Evolutionary conservation across 2,888 invertebrate genomes (phyloP).

Genomic region (Teinopalpus imperialis): DNA sequence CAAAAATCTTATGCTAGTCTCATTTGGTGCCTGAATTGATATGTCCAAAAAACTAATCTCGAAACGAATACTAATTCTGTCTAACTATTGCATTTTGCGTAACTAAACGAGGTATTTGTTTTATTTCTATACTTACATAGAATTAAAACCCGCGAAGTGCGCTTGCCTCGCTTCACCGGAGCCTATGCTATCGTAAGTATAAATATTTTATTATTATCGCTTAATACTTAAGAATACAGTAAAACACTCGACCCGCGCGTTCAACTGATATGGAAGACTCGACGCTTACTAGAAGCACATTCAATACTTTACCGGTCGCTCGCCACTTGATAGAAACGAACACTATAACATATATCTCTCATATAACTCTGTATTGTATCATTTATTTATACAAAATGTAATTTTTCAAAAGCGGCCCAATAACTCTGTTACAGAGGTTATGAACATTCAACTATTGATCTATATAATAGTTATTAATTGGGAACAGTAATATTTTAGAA

Average conservation of each 20-base stretch:
- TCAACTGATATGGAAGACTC: constrained; percentile 81
- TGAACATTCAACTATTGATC: constrained; percentile 51
- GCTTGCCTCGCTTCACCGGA: constrained; percentile 55
- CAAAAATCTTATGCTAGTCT: constrained; percentile 74
- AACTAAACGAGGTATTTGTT: constrained; percentile 79
- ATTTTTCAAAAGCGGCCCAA: constrained; percentile 72
- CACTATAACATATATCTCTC: constrained; percentile 65
- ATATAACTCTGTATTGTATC: constrained; percentile 71
- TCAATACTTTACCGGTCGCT: constrained; percentile 73
- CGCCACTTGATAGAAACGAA: constrained; percentile 57
- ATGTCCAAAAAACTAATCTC: constrained; percentile 77
- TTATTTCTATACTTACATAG: constrained; percentile 69
- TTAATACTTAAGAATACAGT: constrained; percentile 78
- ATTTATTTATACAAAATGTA: constrained; percentile 78
- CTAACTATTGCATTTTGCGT: constrained; percentile 69
- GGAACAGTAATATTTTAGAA: constrained; percentile 51
- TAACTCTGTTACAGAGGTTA: constrained; percentile 42
- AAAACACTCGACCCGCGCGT: constrained; percentile 63
- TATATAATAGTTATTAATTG: constrained; percentile 44
- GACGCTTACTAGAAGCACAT: constrained; percentile 78
- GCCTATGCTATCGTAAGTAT: constrained; percentile 74
- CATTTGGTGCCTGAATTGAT: constrained; percentile 80
- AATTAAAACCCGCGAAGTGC: constrained; percentile 66
- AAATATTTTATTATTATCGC: constrained; percentile 74
- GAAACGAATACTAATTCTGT: constrained; percentile 70